A percentile compares a stretch with the other conserved stretches of the same genome.
Evolutionary conservation across 2,888 invertebrate genomes (phyloP).

Genomic region (Acleris holmiana): DNA sequence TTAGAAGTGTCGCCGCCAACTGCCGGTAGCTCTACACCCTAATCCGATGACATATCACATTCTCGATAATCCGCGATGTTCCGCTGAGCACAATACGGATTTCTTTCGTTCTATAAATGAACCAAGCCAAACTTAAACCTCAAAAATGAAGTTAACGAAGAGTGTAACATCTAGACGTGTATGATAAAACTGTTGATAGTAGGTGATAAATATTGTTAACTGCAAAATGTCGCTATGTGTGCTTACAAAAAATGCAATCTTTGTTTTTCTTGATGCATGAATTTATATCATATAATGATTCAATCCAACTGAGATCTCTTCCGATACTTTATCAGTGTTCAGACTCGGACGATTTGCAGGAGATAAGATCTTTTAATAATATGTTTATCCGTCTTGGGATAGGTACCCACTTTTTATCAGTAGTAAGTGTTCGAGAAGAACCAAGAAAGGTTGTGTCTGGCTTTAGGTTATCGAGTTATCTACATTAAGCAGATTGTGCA

Average conservation of each 20-base stretch:
- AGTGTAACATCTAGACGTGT: too few species aligned
- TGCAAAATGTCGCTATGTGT: too few species aligned
- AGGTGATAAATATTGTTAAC: too few species aligned
- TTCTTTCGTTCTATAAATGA: too few species aligned
- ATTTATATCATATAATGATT: slow-evolving; percentile 8
- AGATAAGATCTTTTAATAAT: slow-evolving; percentile 21
- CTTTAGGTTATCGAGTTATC: background rate
- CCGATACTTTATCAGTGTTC: slow-evolving; percentile 28
- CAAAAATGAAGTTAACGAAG: too few species aligned
- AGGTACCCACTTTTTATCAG: background rate
- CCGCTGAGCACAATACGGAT: too few species aligned
- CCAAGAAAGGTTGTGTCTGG: background rate
- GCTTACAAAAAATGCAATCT: background rate
- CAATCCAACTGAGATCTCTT: slow-evolving; percentile 6
- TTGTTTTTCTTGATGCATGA: slow-evolving; percentile 2
- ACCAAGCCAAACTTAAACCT: too few species aligned
- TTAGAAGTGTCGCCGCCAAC: slow-evolving; percentile 56
- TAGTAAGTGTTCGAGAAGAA: slow-evolving; percentile 1
- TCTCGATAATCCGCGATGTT: background rate
- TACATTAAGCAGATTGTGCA: background rate
- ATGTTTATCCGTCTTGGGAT: slow-evolving; percentile 2
- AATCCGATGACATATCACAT: slow-evolving; percentile 6
- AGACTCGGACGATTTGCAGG: slow-evolving; percentile 3
- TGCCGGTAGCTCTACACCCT: slow-evolving; percentile 5
- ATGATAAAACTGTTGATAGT: too few species aligned